Evolutionary conservation across 2,888 invertebrate species (phyloP).

Genomic region (Drosophila mimetica): DNA sequence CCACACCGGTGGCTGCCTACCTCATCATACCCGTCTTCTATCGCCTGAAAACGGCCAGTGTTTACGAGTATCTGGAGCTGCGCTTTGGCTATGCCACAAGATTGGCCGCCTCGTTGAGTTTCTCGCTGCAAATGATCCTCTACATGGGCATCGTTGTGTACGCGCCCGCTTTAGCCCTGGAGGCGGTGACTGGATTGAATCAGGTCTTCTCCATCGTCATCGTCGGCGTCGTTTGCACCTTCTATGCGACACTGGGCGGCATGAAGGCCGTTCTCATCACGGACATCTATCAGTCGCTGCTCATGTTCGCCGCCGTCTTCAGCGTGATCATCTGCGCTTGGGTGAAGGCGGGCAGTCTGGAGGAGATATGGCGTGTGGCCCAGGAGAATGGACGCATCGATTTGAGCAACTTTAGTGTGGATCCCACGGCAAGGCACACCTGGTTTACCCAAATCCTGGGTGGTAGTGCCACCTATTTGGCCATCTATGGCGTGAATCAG

Average conservation of each 20-base stretch:
- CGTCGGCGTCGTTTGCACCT: conserved; percentile 90
- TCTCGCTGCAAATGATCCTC: conserved; percentile 94
- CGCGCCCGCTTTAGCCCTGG: conserved; percentile 95
- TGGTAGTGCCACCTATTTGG: conserved; percentile 91
- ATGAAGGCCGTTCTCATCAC: conserved; percentile 96
- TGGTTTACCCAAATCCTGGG: conserved; percentile 93
- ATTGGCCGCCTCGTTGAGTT: conserved; percentile 92
- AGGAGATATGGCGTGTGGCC: conserved; percentile 90
- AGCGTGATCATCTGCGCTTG: conserved; percentile 91
- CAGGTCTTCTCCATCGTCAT: conserved; percentile 89
- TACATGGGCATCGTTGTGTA: conserved; percentile 97
- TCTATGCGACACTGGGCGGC: conserved; percentile 94
- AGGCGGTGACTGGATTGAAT: conserved; percentile 92
- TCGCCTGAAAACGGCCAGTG: conserved; percentile 92
- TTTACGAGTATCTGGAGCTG: conserved; percentile 96
- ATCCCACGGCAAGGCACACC: conserved; percentile 93
- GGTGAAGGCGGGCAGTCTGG: conserved; percentile 89
- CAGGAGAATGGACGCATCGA: conserved; percentile 89
- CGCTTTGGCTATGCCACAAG: conserved; percentile 92
- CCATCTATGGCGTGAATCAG: conserved; percentile 94
- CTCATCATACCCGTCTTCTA: conserved; percentile 94
- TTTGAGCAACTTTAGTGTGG: conserved; percentile 88
- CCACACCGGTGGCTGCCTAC: conserved; percentile 91
- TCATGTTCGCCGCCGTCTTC: conserved; percentile 94
- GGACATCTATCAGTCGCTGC: conserved; percentile 92